These are phyloP conservation scores for Colostygia pectinataria DNA, from an alignment of 2,888 invertebrate species.

Conservation along the genomic window DNA sequence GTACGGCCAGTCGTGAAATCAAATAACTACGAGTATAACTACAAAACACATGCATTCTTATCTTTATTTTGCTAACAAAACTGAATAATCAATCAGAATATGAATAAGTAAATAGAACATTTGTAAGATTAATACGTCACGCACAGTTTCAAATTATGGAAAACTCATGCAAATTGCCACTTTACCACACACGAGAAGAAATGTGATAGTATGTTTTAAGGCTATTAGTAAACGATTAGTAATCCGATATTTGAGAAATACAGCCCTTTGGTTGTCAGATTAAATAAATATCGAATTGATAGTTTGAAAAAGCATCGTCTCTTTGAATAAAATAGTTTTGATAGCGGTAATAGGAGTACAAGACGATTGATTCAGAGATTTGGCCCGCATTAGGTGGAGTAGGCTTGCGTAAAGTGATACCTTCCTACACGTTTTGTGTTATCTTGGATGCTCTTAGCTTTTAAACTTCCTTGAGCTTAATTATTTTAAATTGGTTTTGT, in stretches of 20 bases:
- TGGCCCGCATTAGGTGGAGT: conserved; percentile 5
- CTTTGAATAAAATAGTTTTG: conserved; percentile 3
- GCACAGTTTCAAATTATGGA: conserved; percentile 61
- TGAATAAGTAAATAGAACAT: conserved; percentile 31
- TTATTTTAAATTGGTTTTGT: conserved; percentile 3
- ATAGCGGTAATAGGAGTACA: conserved; percentile 12
- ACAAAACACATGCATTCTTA: too few species aligned
- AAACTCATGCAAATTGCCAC: conserved; percentile 69
- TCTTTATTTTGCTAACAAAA: not conserved
- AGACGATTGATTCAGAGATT: conserved; percentile 9
- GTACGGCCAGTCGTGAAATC: too few species aligned
- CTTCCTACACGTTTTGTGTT: conserved; percentile 18
- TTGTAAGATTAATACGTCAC: conserved; percentile 69
- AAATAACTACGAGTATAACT: too few species aligned
- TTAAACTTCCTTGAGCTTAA: conserved; percentile 4
- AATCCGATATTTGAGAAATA: conserved; percentile 62
- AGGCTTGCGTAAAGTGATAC: conserved; percentile 14
- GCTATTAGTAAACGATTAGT: conserved; percentile 70
- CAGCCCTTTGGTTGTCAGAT: conserved; percentile 46
- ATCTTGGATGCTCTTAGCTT: conserved; percentile 13
- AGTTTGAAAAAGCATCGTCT: conserved; percentile 10
- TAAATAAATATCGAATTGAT: conserved; percentile 19
- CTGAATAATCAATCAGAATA: conserved; percentile 1
- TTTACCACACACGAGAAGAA: conserved; percentile 74
- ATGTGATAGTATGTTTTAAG: conserved; percentile 55